Base-by-base conservation (phyloP, 2,797 vertebrate species). In the Crocodylus rhombifer region DNA sequence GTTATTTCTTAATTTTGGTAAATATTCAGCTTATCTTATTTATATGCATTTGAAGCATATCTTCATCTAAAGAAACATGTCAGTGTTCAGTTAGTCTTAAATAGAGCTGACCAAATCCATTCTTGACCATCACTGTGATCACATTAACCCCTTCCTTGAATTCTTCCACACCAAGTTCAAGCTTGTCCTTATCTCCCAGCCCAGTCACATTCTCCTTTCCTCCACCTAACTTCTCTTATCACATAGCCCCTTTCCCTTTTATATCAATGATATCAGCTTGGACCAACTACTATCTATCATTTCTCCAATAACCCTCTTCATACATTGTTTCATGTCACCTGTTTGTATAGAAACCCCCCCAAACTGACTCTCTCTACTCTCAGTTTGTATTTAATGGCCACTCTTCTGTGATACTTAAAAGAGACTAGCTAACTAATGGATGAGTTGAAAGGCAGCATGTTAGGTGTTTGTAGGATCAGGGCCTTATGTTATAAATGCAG, bases 11-110 rank as follows among this genome's bases (percentile, higher is more conserved):
- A 51, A 16, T 92, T 96, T 93, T 86, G 60, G 94, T 86, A 75
- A 86, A 95, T 88, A 91, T 95, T 95, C 95, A 95, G 92, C 93
- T 95, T 96, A 97, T 95, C 95, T 96, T 91, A 75, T 97, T 97
- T 95, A 88, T 94, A 93, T 95, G 93, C 96, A 87, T 97, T 97
- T 96, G 96, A 97, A 96, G 96, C 77, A 93, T 89, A 73, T 95
- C 93, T 88, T 95, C 91, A 91, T 96, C 77, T 77, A 85, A 93
- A 96, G 92, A 94, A 97, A 92, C 93, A 92, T 97, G 96, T 93
- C 95, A 88, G 95, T 94, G 95, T 95, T 93, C 84, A 94, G 90
- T 96, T 95, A 95, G 95, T 97, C 95, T 96, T 81, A 95, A 92
- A 93, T 95, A 92, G 89, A 96, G 93, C 94, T 95, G 93, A 76